Evolutionary conservation across 2,113 vertebrate genomes (phyloP), one percentile per base, ranked within the genome.

Genomic region (Echinops telfairi): DNA sequence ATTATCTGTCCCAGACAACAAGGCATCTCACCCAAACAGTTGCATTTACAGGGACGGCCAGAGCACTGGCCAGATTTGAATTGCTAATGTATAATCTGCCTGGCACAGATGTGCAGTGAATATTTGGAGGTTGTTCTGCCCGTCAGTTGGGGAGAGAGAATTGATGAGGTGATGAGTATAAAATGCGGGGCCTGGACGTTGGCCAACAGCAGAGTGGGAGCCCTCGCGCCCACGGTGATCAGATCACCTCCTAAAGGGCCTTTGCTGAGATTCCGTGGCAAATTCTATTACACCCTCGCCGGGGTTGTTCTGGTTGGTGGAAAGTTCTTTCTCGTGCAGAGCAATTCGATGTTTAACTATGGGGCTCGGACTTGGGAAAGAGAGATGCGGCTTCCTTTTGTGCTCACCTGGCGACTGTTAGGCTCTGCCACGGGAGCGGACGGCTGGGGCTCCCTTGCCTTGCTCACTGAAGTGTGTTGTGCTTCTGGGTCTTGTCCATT

Each of bases 101-200:
- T 95, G 38, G 98, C 98, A 98, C 98, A 98, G 98, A 98, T 98
- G 98, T 98, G 98, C 98, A 97, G 98, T 98, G 98, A 98, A 98
- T 98, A 98, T 98, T 98, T 98, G 96, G 96, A 97, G 98, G 98
- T 97, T 98, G 97, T 98, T 98, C 97, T 97, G 97, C 98, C 98
- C 97, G 97, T 98, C 98, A 98, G 97, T 98, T 94, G 97, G 97
- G 97, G 97, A 97, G 98, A 97, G 97, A 99, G 98, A 99, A 98
- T 95, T 99, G 98, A 98, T 98, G 98, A 98, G 97, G 98, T 98
- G 98, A 98, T 98, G 99, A 99, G 98, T 98, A 98, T 98, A 98
- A 98, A 97, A 80, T 98, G 98, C 98, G 97, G 98, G 98, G 97
- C 98, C 98, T 99, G 99, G 99, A 99, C 91, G 96, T 68, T 92